Conservation (phyloP, 1,140 invertebrate genomes). For the Campoletis sonorensis region DNA sequence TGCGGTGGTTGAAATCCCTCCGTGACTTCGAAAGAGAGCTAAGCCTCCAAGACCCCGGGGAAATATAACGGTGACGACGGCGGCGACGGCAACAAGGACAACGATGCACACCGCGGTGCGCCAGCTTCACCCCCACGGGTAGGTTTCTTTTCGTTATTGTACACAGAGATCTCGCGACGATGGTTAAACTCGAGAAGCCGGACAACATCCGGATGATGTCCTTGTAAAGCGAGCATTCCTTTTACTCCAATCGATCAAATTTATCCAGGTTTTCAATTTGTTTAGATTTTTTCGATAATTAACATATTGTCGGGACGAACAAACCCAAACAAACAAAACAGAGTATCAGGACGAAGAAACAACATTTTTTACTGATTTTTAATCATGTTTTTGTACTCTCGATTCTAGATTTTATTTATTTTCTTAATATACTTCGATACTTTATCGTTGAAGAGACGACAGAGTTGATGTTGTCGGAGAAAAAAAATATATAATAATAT, state of each 20-base stretch:
- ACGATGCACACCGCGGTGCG: background rate
- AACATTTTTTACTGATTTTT: too few species aligned
- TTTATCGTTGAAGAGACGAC: background rate
- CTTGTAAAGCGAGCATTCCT: background rate
- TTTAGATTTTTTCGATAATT: too few species aligned
- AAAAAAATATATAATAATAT: constrained; percentile 3
- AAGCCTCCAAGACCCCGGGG: constrained; percentile 68
- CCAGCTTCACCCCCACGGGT: constrained; percentile 57
- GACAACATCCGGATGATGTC: background rate
- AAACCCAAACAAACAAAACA: too few species aligned
- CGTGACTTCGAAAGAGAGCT: constrained; percentile 49
- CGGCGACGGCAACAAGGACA: background rate
- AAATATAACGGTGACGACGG: constrained; percentile 64
- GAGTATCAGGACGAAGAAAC: too few species aligned
- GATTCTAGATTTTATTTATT: background rate
- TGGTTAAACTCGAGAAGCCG: constrained; percentile 3
- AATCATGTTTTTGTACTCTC: background rate
- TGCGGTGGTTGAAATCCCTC: background rate
- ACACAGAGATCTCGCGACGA: constrained; percentile 58
- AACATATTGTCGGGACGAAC: too few species aligned
- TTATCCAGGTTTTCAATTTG: background rate
- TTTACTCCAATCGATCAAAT: background rate
- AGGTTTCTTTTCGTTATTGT: constrained; percentile 74
- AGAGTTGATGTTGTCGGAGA: background rate
- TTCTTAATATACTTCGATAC: background rate